A percentile compares a stretch with the other conserved stretches of the same genome.
phyloP scores from a whole-genome alignment of 2,113 vertebrate species.

The Budorcas taxicolor region DNA sequence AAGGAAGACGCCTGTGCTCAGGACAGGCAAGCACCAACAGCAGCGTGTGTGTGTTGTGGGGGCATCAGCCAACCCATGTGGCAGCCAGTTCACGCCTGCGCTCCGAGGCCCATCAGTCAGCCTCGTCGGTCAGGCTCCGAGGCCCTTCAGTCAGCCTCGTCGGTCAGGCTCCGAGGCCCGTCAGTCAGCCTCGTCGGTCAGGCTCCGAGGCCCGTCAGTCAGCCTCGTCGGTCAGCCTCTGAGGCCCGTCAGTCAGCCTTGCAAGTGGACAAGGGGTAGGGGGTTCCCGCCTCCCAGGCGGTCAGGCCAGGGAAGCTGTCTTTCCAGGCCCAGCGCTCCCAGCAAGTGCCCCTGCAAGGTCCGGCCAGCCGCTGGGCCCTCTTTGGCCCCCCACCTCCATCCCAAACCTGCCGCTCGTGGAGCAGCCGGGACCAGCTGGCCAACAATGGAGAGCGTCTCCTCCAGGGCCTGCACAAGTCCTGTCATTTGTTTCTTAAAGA shows the following conservation, averaged over 20 bases:
- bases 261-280: accelerated
- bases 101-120: neutral
- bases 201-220: no score
- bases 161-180: neutral
- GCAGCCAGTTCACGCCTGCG: accelerated
- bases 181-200: neutral
- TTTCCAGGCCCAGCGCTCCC: neutral
- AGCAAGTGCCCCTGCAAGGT: neutral
- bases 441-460: slow-evolving; percentile 50
- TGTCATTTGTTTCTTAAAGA: slow-evolving; percentile 69
- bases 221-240: neutral
- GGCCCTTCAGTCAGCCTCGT: no score
- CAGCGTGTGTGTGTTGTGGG: neutral
- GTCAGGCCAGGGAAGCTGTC: neutral
- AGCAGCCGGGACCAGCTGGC: slow-evolving; percentile 50
- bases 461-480: slow-evolving; percentile 65
- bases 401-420: slow-evolving; percentile 38
- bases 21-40: no score
- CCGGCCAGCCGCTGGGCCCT: neutral
- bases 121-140: no score
- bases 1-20: neutral
- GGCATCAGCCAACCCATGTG: neutral
- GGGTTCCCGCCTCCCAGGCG: neutral
- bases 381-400: neutral
- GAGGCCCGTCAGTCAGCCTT: neutral